Base-by-base conservation (phyloP, 2,797 vertebrate genomes). In the Phyllotis vaccarum region DNA sequence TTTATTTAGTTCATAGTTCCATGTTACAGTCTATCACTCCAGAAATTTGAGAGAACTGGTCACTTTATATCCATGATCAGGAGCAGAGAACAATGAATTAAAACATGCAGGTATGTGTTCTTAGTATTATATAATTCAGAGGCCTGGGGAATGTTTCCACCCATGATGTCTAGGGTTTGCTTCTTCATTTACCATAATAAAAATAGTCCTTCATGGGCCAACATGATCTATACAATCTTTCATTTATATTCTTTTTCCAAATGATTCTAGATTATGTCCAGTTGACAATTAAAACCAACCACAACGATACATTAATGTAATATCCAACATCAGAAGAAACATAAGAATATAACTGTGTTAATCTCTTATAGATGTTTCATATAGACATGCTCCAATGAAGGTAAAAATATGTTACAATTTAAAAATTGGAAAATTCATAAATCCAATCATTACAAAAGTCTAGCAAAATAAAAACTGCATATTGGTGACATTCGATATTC, bases 401-500 rank as follows among this genome's bases (percentile, higher is more conserved):
- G 5, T 74, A 2, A 37, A 75, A 82, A 56, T 31, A 82, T 76
- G 86, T 82, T 74, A 62, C 24, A 93, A 52, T 62, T 90, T 78
- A 24, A 83, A 95, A 34, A 27, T 37, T 49, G 22, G 49, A n/a
- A 40, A 79, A 75, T 56, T 93, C 27, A 78, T 83, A 29, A 95
- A 89, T 82, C 46, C 87, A 94, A 62, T 37, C n/a, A 90, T 43
- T 92, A 90, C 6, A 62, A 76, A 90, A 89, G 58, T 1, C 66
- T 89, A 85, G 54, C 46, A 90, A 94, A 94, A 89, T 86, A 43
- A 96, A 86, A 75, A 58, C 11, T n/a, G 31, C 17, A 70, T 2
- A 79, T 56, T 86, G 17, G 52, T 90, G 29, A 89, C 19, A 70
- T 37, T 82, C 91, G 92, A 66, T 81, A 92, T 43, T 80, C 52